Base-by-base conservation (phyloP, 2,888 invertebrate genomes). In the Parthenolecanium corni region DNA sequence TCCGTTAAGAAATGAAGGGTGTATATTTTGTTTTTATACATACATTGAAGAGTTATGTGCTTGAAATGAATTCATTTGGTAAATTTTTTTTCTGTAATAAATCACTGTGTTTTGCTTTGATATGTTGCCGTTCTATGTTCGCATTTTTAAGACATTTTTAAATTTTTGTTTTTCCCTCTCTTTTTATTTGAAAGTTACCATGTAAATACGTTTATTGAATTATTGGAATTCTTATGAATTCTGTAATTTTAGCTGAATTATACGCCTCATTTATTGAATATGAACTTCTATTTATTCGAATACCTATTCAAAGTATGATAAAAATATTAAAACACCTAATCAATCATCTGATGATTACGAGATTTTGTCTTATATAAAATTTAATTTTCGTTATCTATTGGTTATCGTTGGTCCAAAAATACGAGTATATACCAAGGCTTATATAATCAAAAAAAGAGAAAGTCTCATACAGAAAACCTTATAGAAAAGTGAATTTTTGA, bases 181-280 rank as follows among this genome's bases (percentile, higher is more conserved):
- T 56, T 56, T 56, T 56, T 46, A 56, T 56, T 40, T 56, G 16
- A 20, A 56, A 56, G 56, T 56, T 56, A 56, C 56, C 56, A 56
- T 56, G 56, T 56, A 56, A n/a, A 56, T 56, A 56, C 42, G 42
- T 56, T 56, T 46, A 46, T 56, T 56, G 24, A 40, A 25, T 56
- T 56, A 42, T 42, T 56, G 40, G 44, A 42, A 56, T 56, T 56
- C 56, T 42, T 14, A 42, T 5, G 18, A 42, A 5, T 42, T 42
- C 44, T 56, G 56, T 56, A 56, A 56, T 56, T 56, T 25, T 56
- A 56, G 56, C 56, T 56, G 46, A 56, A 56, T 46, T 54, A 53
- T 46, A 53, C 38, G 40, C 40, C 53, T 53, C 23, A 25, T 49
- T 49, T 18, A 24, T 21, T 11, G 49, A 12, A 14, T 24, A 49